These are phyloP conservation scores for Drosophila recens DNA, from an alignment of 2,888 invertebrate species.

Conservation along the genomic window DNA sequence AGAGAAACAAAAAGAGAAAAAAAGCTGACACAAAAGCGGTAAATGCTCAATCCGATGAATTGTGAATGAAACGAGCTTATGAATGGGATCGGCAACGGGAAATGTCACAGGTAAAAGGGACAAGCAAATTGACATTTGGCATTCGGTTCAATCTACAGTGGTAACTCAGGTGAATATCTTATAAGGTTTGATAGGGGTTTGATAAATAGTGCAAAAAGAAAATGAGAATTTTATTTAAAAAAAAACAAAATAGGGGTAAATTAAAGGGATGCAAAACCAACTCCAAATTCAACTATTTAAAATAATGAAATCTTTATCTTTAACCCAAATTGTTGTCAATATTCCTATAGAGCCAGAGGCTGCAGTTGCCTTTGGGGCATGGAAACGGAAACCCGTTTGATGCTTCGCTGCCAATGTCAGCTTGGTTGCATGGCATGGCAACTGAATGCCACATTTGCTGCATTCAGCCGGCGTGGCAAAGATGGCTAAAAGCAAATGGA, in stretches of 20 bases:
- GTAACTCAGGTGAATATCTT: not conserved
- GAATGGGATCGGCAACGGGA: conserved; percentile 23
- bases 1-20: not conserved
- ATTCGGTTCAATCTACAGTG: not conserved
- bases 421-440: conserved; percentile 3
- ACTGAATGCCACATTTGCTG: conserved; percentile 42
- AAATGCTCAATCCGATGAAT: conserved; percentile 40
- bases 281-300: not conserved
- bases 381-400: conserved; percentile 54
- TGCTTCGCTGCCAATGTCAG: conserved; percentile 47
- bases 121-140: not conserved
- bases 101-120: not conserved
- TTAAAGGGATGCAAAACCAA: too few species aligned
- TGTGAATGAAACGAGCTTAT: conserved; percentile 37
- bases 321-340: too few species aligned
- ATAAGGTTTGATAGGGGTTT: not conserved
- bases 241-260: too few species aligned
- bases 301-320: too few species aligned
- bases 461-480: conserved; percentile 52
- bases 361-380: not conserved
- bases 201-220: not conserved
- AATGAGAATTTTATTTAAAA: too few species aligned
- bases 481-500: conserved; percentile 27
- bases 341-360: not conserved
- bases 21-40: conserved; percentile 23